Percentiles rank a stretch among this genome's conserved stretches.
These are phyloP conservation scores for Leptestheria dahalacensis DNA, from an alignment of 1,140 invertebrate species.

Conservation along the genomic window DNA sequence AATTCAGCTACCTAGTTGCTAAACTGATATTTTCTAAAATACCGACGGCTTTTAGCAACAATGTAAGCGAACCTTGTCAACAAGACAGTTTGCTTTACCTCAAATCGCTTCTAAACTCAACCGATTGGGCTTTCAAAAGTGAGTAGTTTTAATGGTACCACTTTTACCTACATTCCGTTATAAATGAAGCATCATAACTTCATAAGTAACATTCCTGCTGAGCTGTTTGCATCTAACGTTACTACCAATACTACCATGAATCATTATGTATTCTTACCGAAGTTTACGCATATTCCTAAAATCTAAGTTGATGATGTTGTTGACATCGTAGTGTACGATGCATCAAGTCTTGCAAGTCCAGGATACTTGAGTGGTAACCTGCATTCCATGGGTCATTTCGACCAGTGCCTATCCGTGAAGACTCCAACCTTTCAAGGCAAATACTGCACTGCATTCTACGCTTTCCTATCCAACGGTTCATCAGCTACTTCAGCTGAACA, in stretches of 20 bases:
- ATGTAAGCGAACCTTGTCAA: background rate
- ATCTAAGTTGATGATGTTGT: too few relatives aligned
- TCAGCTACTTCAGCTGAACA: background rate
- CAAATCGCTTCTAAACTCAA: background rate
- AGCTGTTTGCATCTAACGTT: too few relatives aligned
- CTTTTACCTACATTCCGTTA: too few relatives aligned
- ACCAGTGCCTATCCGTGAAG: conserved; percentile 9
- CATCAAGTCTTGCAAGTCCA: background rate
- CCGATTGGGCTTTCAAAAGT: background rate
- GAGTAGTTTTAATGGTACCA: too few relatives aligned
- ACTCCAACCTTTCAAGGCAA: background rate
- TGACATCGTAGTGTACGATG: background rate
- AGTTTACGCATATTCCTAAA: too few relatives aligned
- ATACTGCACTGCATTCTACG: conserved; percentile 9
- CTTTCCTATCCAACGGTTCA: background rate
- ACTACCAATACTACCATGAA: too few relatives aligned
- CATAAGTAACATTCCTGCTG: too few relatives aligned
- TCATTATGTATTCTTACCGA: too few relatives aligned
- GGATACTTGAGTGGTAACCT: background rate
- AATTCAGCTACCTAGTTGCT: too few relatives aligned
- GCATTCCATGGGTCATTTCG: conserved; percentile 10
- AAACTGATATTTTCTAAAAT: too few relatives aligned
- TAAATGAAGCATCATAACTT: too few relatives aligned
- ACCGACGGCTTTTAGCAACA: background rate
- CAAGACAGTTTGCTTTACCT: background rate